Evolutionary conservation across 2,888 invertebrate species (phyloP), one percentile per base, ranked within the genome.

Genomic region (Conops quadrifasciatus): DNA sequence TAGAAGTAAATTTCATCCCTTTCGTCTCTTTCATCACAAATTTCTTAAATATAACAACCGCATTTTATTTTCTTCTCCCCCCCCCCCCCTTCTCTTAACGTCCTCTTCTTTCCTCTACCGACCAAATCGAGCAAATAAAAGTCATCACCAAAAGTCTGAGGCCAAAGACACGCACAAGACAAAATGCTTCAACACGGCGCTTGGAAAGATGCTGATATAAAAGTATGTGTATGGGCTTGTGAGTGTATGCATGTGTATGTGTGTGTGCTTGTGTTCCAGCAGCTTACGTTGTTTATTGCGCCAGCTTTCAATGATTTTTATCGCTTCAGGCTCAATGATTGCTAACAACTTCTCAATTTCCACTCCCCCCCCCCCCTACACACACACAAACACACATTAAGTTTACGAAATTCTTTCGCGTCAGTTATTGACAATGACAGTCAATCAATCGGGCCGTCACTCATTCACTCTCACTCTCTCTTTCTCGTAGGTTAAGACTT

Each of bases 281-380:
- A 21, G 24, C 28, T 28, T 26, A 2, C 26, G 11, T 28, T 47
- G 45, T 21, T 28, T 26, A 24, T 47, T 30, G 24, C n/a, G 67
- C 49, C 47, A 28, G 24, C 16, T 19, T 49, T 67, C 24, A 21
- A 16, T 51, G 60, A 60, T 21, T 36, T 60, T 68, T 68, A 47
- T 30, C 30, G 68, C 60, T 51, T 68, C 62, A 9, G 9, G 36
- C 36, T 36, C 9, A 62, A 30, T 68, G 68, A 62, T 62, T 68
- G 60, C 36, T 49, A 68, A 68, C 68, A 68, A 60, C 68, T 62
- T 68, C 30, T 26, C 56, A 67, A 67, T 67, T 53, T 24, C 16
- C 26, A 51, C 28, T 28, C 3, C 5, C 21, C n/a, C 26, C n/a
- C 26, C 3, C 63, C 28, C 70, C 13, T 58, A 49, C 28, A 30